These are phyloP conservation scores for Drosophila formosana DNA, from an alignment of 2,888 invertebrate species.

Conservation along the genomic window DNA sequence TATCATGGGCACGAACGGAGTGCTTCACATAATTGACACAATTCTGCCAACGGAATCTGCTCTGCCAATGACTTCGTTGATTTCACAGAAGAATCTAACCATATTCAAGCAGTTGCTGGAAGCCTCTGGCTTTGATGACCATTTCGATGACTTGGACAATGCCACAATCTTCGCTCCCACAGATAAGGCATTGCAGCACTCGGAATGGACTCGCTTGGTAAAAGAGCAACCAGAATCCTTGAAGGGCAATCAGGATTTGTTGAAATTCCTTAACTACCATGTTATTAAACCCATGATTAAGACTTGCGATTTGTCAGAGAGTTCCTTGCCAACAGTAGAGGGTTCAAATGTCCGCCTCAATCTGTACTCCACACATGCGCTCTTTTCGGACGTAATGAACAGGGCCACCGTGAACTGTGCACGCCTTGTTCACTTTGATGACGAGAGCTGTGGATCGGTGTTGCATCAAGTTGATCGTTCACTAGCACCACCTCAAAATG, in stretches of 20 bases:
- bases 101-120: conserved; percentile 87
- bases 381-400: conserved; percentile 87
- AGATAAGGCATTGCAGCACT: conserved; percentile 87
- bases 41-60: conserved; percentile 88
- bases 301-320: conserved; percentile 87
- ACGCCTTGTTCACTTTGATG: conserved; percentile 87
- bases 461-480: conserved; percentile 89
- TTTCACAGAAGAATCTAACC: conserved; percentile 88
- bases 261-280: conserved; percentile 88
- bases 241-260: conserved; percentile 85
- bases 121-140: conserved; percentile 86
- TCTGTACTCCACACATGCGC: conserved; percentile 87
- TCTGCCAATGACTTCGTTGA: conserved; percentile 84
- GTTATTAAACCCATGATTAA: conserved; percentile 87
- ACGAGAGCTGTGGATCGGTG: conserved; percentile 89
- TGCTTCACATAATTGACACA: conserved; percentile 89
- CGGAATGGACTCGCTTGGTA: conserved; percentile 82
- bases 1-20: conserved; percentile 90
- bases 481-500: conserved; percentile 84
- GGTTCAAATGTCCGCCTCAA: conserved; percentile 87
- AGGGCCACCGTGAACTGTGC: conserved; percentile 90
- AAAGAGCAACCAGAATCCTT: conserved; percentile 83
- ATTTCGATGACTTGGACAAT: conserved; percentile 87
- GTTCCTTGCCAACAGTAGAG: conserved; percentile 86
- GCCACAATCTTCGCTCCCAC: conserved; percentile 89